Evolutionary conservation across 2,888 invertebrate species (phyloP).

Genomic region (Acholoe squamosa): DNA sequence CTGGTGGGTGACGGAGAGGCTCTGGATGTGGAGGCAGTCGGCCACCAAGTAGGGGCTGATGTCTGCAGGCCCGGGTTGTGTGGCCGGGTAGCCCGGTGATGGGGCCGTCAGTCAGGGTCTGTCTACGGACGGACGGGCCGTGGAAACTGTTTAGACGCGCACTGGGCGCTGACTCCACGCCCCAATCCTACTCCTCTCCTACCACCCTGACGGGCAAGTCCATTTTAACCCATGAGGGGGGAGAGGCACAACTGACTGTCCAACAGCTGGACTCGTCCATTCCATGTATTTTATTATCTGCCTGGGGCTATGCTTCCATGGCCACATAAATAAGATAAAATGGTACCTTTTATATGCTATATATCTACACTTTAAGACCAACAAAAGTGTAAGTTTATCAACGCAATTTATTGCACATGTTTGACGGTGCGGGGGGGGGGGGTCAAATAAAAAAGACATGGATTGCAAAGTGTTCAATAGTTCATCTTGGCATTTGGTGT

Average conservation of each 20-base stretch:
- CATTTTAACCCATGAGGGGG: slow-evolving; percentile 10
- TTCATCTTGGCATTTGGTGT: too few relatives aligned
- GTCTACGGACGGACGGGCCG: background rate
- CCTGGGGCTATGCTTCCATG: background rate
- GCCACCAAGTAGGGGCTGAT: background rate
- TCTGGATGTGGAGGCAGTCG: too few relatives aligned
- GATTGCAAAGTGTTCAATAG: too few relatives aligned
- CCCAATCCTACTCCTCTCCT: background rate
- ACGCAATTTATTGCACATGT: too few relatives aligned
- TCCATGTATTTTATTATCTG: background rate
- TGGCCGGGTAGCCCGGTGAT: background rate
- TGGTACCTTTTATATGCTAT: too few relatives aligned
- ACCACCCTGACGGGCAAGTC: background rate
- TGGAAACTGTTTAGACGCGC: background rate
- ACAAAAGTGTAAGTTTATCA: too few relatives aligned
- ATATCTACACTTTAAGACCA: too few relatives aligned
- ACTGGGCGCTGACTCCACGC: background rate
- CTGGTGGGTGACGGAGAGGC: background rate
- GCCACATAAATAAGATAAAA: background rate
- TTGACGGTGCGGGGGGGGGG: too few relatives aligned
- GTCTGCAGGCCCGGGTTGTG: background rate
- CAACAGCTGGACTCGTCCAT: slow-evolving; percentile 25
- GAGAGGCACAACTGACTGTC: background rate
- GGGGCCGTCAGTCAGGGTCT: background rate
- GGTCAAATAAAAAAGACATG: too few relatives aligned